phyloP scores from a whole-genome alignment of 2,888 invertebrate species.

The Pseudeuparius sepicola region DNA sequence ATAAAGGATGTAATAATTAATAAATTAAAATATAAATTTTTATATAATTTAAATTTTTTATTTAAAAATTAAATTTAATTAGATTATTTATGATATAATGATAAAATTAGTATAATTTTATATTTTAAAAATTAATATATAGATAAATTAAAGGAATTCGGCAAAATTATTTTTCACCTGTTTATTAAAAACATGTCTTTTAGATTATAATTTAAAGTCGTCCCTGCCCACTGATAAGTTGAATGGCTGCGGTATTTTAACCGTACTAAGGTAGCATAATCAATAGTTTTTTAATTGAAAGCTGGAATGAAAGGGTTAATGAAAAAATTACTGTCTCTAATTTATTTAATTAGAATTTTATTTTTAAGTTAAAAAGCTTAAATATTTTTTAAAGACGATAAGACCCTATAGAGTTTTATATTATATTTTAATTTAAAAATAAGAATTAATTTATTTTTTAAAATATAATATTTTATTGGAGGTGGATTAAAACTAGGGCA shows the following conservation, averaged over 20 bases:
- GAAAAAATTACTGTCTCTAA: slow-evolving; percentile 53
- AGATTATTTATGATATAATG: too few relatives aligned
- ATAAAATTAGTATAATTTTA: slow-evolving; percentile 47
- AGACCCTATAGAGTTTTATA: slow-evolving; percentile 69
- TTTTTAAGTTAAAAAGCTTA: slow-evolving; percentile 56
- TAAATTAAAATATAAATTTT: slow-evolving; percentile 42
- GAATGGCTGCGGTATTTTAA: slow-evolving; percentile 71
- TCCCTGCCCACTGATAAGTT: slow-evolving; percentile 63
- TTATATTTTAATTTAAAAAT: slow-evolving; percentile 30
- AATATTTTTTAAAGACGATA: slow-evolving; percentile 59
- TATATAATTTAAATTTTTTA: slow-evolving; percentile 39
- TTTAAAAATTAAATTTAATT: slow-evolving; percentile 39
- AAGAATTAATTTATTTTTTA: slow-evolving; percentile 30
- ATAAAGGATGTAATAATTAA: slow-evolving; percentile 37
- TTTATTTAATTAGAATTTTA: slow-evolving; percentile 45
- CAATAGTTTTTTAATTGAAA: slow-evolving; percentile 69
- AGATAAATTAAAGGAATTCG: slow-evolving; percentile 49
- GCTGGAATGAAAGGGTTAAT: slow-evolving; percentile 69
- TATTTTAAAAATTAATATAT: slow-evolving; percentile 27
- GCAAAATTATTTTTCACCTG: slow-evolving; percentile 57
- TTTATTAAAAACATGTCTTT: slow-evolving; percentile 73
- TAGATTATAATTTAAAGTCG: slow-evolving; percentile 47
- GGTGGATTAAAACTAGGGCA: slow-evolving; percentile 51
- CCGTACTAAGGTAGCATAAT: slow-evolving; percentile 76
- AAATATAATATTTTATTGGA: slow-evolving; percentile 49